These are phyloP conservation scores for Schrankia costaestrigalis DNA, from an alignment of 2,888 invertebrate species.

Conservation along the genomic window DNA sequence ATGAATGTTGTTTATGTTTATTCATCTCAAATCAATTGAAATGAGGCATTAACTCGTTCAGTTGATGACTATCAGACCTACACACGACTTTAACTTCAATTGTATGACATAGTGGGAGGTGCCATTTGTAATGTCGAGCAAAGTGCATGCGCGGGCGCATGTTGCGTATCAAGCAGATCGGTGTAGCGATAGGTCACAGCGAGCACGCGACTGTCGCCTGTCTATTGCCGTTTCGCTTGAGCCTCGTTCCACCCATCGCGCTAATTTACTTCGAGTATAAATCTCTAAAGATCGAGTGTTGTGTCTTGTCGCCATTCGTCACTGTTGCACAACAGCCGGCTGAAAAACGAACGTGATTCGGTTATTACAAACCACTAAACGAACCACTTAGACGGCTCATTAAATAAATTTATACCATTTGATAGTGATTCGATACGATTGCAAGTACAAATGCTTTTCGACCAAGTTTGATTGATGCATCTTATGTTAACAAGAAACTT, in stretches of 20 bases:
- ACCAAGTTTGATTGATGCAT: slow-evolving; percentile 53
- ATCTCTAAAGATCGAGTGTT: slow-evolving; percentile 45
- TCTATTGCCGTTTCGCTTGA: slow-evolving; percentile 37
- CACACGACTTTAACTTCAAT: slow-evolving; percentile 40
- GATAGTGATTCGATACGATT: slow-evolving; percentile 69
- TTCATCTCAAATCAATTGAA: slow-evolving; percentile 7
- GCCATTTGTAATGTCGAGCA: slow-evolving; percentile 56
- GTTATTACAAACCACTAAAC: slow-evolving; percentile 65
- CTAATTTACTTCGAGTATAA: slow-evolving; percentile 53
- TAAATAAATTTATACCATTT: slow-evolving; percentile 67
- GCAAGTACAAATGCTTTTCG: slow-evolving; percentile 51
- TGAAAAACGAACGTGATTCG: slow-evolving; percentile 72
- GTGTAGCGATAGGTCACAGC: slow-evolving; percentile 49
- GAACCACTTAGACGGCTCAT: slow-evolving; percentile 66
- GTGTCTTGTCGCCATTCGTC: slow-evolving; percentile 58
- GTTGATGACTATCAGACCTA: slow-evolving; percentile 42
- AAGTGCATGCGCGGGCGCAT: slow-evolving; percentile 48
- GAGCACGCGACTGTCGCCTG: slow-evolving; percentile 45
- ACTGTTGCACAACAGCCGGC: slow-evolving; percentile 46
- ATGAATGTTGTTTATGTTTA: slow-evolving; percentile 4
- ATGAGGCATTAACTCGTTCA: slow-evolving; percentile 21
- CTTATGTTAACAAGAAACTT: slow-evolving; percentile 33
- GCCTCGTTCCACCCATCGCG: slow-evolving; percentile 54
- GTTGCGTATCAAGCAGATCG: slow-evolving; percentile 51
- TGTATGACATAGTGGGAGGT: slow-evolving; percentile 58